Evolutionary conservation across 1,140 invertebrate species (phyloP).

Genomic region (Caenorhabditis latens): DNA sequence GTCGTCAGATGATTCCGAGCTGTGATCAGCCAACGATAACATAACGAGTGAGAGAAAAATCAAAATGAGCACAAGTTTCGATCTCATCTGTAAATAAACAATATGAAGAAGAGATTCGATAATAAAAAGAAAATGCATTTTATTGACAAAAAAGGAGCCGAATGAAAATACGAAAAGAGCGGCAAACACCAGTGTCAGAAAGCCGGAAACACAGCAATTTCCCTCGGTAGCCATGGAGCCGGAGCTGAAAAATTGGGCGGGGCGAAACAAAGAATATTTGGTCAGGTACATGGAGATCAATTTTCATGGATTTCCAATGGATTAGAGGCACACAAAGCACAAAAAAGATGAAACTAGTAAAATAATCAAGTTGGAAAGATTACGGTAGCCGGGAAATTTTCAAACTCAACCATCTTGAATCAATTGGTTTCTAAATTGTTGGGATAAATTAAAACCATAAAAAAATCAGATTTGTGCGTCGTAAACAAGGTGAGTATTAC

Average conservation of each 20-base stretch:
- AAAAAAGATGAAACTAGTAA: too few species aligned
- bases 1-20: background rate
- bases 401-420: too few species aligned
- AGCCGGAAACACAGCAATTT: conserved; percentile 17
- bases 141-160: background rate
- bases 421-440: too few species aligned
- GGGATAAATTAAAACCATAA: too few species aligned
- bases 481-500: too few species aligned
- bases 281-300: too few species aligned
- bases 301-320: too few species aligned
- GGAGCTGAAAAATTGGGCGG: background rate
- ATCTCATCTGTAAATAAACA: background rate
- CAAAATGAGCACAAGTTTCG: background rate
- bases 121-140: background rate
- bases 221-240: conserved; percentile 15
- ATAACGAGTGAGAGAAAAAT: background rate
- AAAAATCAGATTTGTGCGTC: too few species aligned
- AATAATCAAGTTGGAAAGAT: too few species aligned
- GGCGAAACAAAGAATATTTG: background rate
- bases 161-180: background rate
- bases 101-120: background rate
- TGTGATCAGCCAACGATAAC: background rate
- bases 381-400: too few species aligned
- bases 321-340: too few species aligned
- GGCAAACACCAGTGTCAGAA: background rate